A percentile compares a stretch with the other conserved stretches of the same genome.
Evolutionary conservation across 2,888 invertebrate species (phyloP).

Genomic region (Phyllotreta striolata): DNA sequence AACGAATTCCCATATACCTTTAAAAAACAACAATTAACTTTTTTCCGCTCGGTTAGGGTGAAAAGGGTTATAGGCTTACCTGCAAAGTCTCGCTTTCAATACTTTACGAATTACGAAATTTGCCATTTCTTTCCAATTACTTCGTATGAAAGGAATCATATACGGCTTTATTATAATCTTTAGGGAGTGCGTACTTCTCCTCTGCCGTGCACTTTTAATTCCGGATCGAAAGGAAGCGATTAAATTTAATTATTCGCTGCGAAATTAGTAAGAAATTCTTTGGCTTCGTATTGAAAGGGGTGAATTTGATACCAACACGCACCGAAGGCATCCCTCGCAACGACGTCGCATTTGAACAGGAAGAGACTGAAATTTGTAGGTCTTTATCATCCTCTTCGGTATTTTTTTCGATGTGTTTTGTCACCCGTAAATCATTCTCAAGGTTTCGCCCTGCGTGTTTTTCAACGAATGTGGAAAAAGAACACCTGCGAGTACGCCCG

Average conservation of each 20-base stretch:
- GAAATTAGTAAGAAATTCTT: conserved; percentile 38
- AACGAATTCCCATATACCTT: too few species aligned
- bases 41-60: too few species aligned
- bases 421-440: conserved; percentile 32
- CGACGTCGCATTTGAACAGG: conserved; percentile 10
- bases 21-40: too few species aligned
- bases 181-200: too few species aligned
- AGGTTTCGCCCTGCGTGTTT: conserved; percentile 19
- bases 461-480: conserved; percentile 7
- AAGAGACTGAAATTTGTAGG: conserved; percentile 35
- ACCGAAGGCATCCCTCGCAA: conserved; percentile 19
- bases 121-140: too few species aligned
- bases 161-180: too few species aligned
- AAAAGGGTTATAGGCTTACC: too few species aligned
- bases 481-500: background rate
- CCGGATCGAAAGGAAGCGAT: conserved; percentile 28
- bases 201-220: too few species aligned
- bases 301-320: conserved; percentile 35
- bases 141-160: too few species aligned
- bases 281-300: conserved; percentile 36
- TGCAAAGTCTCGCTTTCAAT: too few species aligned
- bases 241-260: conserved; percentile 36
- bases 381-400: conserved; percentile 31
- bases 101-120: too few species aligned
- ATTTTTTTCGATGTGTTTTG: conserved; percentile 22